Base-by-base conservation (phyloP, 1,140 invertebrate species). In the Hylaeus volcanicus region DNA sequence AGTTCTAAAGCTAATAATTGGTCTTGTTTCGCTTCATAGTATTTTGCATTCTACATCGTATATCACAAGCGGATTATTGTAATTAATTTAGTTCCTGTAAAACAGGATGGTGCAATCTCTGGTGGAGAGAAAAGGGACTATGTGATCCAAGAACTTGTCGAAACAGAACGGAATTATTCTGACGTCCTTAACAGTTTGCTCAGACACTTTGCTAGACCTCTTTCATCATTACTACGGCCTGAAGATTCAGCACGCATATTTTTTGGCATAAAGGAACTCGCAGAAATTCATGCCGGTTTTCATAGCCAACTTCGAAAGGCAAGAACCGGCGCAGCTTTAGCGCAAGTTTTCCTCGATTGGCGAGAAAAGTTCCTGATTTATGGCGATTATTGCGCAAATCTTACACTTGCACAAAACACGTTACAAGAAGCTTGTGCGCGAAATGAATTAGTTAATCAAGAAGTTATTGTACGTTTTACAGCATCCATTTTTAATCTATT, bases 131-230 rank as follows among this genome's bases (percentile, higher is more conserved):
- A 99, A 93, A 94, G 98, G 78, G 98, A 99, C 93, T 98, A 98
- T 91, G 98, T 99, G 69, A 97, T 99, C 81, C 96, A 98, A 88
- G 99, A 99, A 93, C 94, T 99, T 5, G 95, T 99, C 14, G 98
- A 99, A 92, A 99, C 99, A 0, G 99, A 99, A 93, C 97, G 96
- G 81, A 99, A 99, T 93, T 99, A 99, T 92, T 96, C 99, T 37
- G 97, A 99, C 86, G 98, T 99, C 56, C 94, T 99, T 26, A 95
- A 95, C 87, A 98, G 98, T 94, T 95, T 99, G 60, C 96, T 97
- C 73, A 95, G 95, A 77, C 96, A 97, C 91, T 98, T 98, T 88
- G 95, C 97, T 88, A 94, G 95, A 79, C 97, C 97, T 15, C 93
- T 99, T n/a, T 95, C 95, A 74, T 93, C 94, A 61, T 91, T 96